Base-by-base conservation (phyloP, 2,888 invertebrate genomes). In the Octodonta nipae region DNA sequence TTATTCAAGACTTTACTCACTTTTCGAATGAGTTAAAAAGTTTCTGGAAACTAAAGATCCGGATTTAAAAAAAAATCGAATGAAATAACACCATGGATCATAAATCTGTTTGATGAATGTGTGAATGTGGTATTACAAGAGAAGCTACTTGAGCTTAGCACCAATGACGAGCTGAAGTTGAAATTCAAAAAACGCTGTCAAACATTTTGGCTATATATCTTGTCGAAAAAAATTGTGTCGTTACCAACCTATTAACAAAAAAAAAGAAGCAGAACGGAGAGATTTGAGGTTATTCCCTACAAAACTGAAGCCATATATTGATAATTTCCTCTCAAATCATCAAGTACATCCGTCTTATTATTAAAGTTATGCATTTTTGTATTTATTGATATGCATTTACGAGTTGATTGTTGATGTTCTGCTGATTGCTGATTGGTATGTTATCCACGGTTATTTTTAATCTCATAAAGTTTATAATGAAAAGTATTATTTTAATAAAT, bases 81-180 rank as follows among this genome's bases (percentile, higher is more conserved):
- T n/a, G 11, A 25, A 25, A 25, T 25, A 25, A 5, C 25, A 25
- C 11, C 25, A 25, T 25, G 25, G 8, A 25, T 25, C 25, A 25
- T 25, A 25, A 25, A 25, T 11, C 25, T 11, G 11, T 25, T 25
- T 10, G 8, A 17, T 17, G 17, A 17, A 17, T 6, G 5, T 5
- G 17, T 17, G 17, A 25, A 25, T 25, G 25, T 8, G 25, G 25
- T 25, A 25, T 25, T 25, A 10, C 25, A 25, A 25, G 25, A 25
- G 6, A 11, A 11, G 25, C 25, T 25, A 25, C 25, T 10, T 5
- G 11, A 25, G 5, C 25, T 25, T 25, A 25, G 25, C 11, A 25
- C 25, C 5, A 25, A 25, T 10, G 25, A 25, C 6, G 25, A 25
- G 25, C 25, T 25, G 25, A 25, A n/a, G 6, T 6, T 10, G 11